phyloP scores from a whole-genome alignment of 2,113 vertebrate species.

The Onychostruthus taczanowskii region DNA sequence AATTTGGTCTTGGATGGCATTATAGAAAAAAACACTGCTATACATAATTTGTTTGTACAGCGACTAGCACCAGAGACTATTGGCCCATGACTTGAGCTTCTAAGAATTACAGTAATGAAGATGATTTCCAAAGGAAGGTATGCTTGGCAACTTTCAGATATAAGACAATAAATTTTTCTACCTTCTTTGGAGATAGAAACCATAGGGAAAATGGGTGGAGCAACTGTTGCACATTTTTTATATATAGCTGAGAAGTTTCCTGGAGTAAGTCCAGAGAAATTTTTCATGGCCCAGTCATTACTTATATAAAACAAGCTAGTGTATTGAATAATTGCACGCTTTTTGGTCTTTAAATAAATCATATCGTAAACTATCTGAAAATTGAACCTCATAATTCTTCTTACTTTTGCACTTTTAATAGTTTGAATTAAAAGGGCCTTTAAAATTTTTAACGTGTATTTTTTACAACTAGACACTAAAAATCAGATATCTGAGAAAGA shows the following conservation, averaged over 20 bases:
- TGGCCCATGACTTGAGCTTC: slow-evolving; percentile 24
- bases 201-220: background rate
- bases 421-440: background rate
- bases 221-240: background rate
- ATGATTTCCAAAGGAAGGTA: slow-evolving; percentile 18
- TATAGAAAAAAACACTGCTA: background rate
- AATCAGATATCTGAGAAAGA: background rate
- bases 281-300: background rate
- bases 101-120: slow-evolving; percentile 30
- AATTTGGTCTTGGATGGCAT: background rate
- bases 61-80: background rate
- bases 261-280: slow-evolving; percentile 11
- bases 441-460: background rate
- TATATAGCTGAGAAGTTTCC: background rate
- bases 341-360: background rate
- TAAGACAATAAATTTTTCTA: slow-evolving; percentile 33
- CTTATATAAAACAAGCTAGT: background rate
- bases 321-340: background rate
- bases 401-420: background rate
- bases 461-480: background rate
- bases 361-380: background rate
- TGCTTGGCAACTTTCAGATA: slow-evolving; percentile 9
- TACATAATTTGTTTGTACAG: background rate
- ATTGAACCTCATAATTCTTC: background rate
- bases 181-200: slow-evolving; percentile 35